Base-by-base conservation (phyloP, 1,140 invertebrate genomes). In the Patella vulgata region DNA sequence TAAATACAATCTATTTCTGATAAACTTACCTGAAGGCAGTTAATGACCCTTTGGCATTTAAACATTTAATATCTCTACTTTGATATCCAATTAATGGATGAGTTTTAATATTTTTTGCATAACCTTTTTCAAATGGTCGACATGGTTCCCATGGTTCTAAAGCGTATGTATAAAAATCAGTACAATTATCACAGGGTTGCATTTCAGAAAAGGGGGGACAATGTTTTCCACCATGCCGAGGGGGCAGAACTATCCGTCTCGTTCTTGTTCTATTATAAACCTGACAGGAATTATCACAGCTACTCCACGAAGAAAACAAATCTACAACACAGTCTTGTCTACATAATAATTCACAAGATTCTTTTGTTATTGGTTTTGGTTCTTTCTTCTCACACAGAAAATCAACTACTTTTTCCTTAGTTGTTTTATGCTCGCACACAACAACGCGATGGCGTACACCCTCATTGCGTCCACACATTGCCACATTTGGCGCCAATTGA, bases 241-340 rank as follows among this genome's bases (percentile, higher is more conserved):
- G 87, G 3, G 85, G 83, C n/a, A 88, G 81, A 3, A 89, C 83
- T 25, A 89, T 82, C 23, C 85, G 84, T 8, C 89, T 82, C 3
- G 87, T 88, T n/a, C 88, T 76, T 33, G 63, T 66, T 64, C 87
- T 86, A 50, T 88, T 85, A 33, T 85, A 80, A 8, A 60, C 36
- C 28, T 42, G 59, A 47, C 65, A 73, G 59, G 88, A 88, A 79
- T 87, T 83, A 80, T 87, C 85, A 63, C 89, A 90, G 17, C 81
- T 79, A 31, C 88, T 87, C 88, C 88, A 89, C 25, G 88, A 85
- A 2, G 86, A 87, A 87, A 88, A 90, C 21, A 85, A 68, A 66
- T 86, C 87, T 46, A 89, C 84, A 3, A 89, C 87, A 75, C 89
- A 90, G 66, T 80, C 66, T 31, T 71, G 69, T 11, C 74, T 63